phyloP scores from a whole-genome alignment of 2,888 invertebrate species.

The Euplexia lucipara region DNA sequence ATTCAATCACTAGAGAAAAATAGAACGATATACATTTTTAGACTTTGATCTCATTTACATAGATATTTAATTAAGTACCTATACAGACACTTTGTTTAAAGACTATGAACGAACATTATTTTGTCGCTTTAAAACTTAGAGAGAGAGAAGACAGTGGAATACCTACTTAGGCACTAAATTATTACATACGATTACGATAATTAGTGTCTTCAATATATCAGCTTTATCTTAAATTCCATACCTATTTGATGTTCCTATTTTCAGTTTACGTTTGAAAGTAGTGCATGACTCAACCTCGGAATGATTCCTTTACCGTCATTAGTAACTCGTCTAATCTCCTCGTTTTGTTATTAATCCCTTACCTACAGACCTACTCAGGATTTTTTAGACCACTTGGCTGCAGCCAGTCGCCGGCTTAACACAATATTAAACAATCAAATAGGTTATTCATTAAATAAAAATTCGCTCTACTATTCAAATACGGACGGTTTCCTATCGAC shows the following conservation, averaged over 20 bases:
- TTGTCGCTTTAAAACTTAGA: neutral
- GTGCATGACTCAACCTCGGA: slow-evolving; percentile 49
- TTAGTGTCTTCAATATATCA: slow-evolving; percentile 53
- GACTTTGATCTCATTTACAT: slow-evolving; percentile 13
- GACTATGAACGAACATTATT: neutral
- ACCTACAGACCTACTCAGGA: slow-evolving; percentile 28
- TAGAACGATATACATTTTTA: neutral
- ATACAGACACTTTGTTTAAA: slow-evolving; percentile 1
- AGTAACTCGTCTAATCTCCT: slow-evolving; percentile 18
- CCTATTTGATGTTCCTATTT: slow-evolving; percentile 31
- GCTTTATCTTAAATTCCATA: slow-evolving; percentile 25
- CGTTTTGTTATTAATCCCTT: slow-evolving; percentile 43
- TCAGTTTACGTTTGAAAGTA: slow-evolving; percentile 25
- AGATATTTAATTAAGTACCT: neutral
- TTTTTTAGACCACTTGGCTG: slow-evolving; percentile 37
- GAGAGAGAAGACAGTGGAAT: slow-evolving; percentile 7
- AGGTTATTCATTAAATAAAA: slow-evolving; percentile 56
- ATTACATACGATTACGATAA: slow-evolving; percentile 36
- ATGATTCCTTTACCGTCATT: slow-evolving; percentile 41
- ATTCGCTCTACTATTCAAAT: slow-evolving; percentile 56
- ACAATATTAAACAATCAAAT: slow-evolving; percentile 53
- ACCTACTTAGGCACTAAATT: slow-evolving; percentile 22
- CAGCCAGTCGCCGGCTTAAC: slow-evolving; percentile 44
- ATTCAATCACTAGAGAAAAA: slow-evolving; percentile 1
- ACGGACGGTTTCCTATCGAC: slow-evolving; percentile 64